Conservation (phyloP, 2,888 invertebrate genomes). For the Hypena proboscidalis region DNA sequence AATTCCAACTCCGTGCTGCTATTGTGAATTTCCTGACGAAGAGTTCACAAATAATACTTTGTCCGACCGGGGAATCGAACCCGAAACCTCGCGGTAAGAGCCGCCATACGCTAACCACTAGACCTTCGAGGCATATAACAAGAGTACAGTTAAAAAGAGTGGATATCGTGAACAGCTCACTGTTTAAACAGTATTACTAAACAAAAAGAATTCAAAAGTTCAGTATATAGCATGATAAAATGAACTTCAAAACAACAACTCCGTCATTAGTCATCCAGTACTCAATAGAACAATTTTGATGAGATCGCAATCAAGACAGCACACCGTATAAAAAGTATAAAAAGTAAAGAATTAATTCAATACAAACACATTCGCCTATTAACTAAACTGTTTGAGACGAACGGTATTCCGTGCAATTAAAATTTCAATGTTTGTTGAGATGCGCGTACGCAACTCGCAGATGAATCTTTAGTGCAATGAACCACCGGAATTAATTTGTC, state of each 20-base stretch:
- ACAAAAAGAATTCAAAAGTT: too few species aligned
- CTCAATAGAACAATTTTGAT: constrained; percentile 25
- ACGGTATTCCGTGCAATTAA: constrained; percentile 45
- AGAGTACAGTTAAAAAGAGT: too few species aligned
- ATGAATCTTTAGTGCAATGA: constrained; percentile 4
- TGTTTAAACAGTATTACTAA: too few species aligned
- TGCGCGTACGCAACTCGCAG: constrained; percentile 6
- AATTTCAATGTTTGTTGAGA: constrained; percentile 21
- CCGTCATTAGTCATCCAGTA: constrained; percentile 1
- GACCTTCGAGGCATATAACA: too few species aligned
- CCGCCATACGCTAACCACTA: too few species aligned
- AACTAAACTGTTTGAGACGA: constrained; percentile 25
- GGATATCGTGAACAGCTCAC: too few species aligned
- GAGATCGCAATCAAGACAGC: constrained; percentile 29
- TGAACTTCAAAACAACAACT: not conserved
- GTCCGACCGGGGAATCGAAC: too few species aligned
- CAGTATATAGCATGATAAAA: too few species aligned
- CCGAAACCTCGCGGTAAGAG: too few species aligned
- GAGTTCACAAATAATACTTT: too few species aligned
- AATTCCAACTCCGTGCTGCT: too few species aligned
- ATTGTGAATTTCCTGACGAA: too few species aligned
- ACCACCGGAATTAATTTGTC: constrained; percentile 12
- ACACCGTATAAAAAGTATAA: constrained; percentile 18
- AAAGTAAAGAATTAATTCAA: constrained; percentile 35
- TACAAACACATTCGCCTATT: constrained; percentile 33